A percentile compares a stretch with the other conserved stretches of the same genome.
phyloP scores from a whole-genome alignment of 1,140 invertebrate species.

The Idris sp. region DNA sequence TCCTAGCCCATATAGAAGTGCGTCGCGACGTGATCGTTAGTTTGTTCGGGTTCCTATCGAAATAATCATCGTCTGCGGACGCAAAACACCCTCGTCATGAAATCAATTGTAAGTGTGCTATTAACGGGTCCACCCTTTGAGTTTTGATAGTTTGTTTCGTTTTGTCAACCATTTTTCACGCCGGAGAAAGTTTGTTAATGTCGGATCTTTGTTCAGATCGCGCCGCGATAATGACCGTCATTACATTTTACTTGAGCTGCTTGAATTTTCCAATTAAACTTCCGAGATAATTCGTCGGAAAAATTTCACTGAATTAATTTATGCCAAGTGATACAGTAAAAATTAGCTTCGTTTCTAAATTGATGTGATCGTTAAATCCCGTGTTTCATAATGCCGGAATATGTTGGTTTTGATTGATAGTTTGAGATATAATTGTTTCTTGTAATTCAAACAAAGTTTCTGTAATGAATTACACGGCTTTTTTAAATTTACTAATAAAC shows the following conservation, averaged over 20 bases:
- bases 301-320: slow-evolving; percentile 15
- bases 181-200: slow-evolving; percentile 7
- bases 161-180: too few relatives aligned
- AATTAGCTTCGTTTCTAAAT: neutral
- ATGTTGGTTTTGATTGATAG: too few relatives aligned
- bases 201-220: slow-evolving; percentile 5
- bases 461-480: too few relatives aligned
- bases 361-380: too few relatives aligned
- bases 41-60: slow-evolving; percentile 70
- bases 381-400: too few relatives aligned
- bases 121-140: slow-evolving; percentile 1
- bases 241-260: slow-evolving; percentile 6
- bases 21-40: slow-evolving; percentile 68
- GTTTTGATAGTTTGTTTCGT: too few relatives aligned
- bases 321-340: neutral
- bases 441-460: too few relatives aligned
- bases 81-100: slow-evolving; percentile 66
- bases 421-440: too few relatives aligned
- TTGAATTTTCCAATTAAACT: slow-evolving; percentile 24
- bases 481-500: too few relatives aligned
- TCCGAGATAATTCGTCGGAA: slow-evolving; percentile 9
- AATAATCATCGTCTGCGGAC: slow-evolving; percentile 65
- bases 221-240: slow-evolving; percentile 22
- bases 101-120: slow-evolving; percentile 70
- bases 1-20: slow-evolving; percentile 76